Evolutionary conservation across 2,113 vertebrate genomes (phyloP), one percentile per base, ranked within the genome.

Genomic region (Coryphaenoides rupestris): DNA sequence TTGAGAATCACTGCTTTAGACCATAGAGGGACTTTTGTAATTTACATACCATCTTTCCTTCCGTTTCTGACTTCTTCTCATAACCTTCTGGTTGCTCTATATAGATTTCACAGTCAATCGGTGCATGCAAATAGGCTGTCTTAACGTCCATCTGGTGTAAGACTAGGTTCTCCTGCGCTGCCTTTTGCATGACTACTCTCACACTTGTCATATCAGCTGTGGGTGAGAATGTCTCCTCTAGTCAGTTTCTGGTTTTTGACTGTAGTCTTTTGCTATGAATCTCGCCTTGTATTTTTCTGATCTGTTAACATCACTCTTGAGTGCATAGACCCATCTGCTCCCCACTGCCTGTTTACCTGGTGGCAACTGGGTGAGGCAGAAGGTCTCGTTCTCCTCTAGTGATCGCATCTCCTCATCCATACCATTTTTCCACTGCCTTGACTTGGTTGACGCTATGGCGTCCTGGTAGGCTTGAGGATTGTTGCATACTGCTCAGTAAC

Each of bases 111-210:
- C 28, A 57, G 0, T 10, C 53, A 45, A 1, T 10, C 28, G 55
- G 2, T 50, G 19, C n/a, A 14, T 24, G 19, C 50, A 12, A 17
- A 19, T 21, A 33, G 9, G 21, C 21, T 94, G 52, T 5, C 14
- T 23, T 3, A 15, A 10, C 28, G 4, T 19, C 4, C 69, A 5
- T 66, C 26, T 28, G 26, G 26, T 28, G 26, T 9, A 28, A 28
- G 9, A 28, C 9, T 5, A 28, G 26, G 9, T 28, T 28, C 26
- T 28, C 26, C 26, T 28, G 26, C 9, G 1, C 26, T 28, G 26
- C 26, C 26, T 28, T 28, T 28, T 28, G 26, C 26, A 28, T 28
- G 15, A 28, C 26, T 9, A 28, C 26, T 9, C 26, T 28, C 26
- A 28, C 26, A 28, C 26, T 28, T 28, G 26, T 1, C 26, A 28